Base-by-base conservation (phyloP, 2,113 vertebrate species). In the Dasyprocta punctata region DNA sequence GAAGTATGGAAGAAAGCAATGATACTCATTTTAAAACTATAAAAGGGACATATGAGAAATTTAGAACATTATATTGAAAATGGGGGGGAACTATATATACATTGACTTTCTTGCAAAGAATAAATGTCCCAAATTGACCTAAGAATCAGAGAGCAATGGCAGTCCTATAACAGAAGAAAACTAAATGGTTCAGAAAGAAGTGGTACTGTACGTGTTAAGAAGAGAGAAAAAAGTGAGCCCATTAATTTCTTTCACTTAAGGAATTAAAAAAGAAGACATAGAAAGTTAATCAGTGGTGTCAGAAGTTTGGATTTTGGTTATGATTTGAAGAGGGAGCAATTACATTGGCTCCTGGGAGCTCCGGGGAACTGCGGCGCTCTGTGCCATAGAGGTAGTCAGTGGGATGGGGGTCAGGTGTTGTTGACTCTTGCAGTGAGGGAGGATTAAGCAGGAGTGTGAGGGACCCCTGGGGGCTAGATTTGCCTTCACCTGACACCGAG, bases 31-130 rank as follows among this genome's bases (percentile, higher is more conserved):
- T 52, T 16, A 60, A 80, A 86, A 47, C 33, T 19, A 28, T 85
- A 33, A 77, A 90, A 47, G 67, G 47, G 52, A 81, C 47, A 52
- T 52, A 52, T 26, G 13, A 61, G 13, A 92, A 80, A 71, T 52
- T 44, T 86, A 78, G 52, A 61, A 52, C 10, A 80, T 22, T n/a
- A 28, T 71, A 44, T 80, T 36, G 7, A 78, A 86, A 95, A 52
- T 49, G 6, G 20, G 33, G 36, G 30, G 14, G 26, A 82, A 83
- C 54, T 54, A 54, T 54, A 52, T 52, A 54, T 54, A 54, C 7
- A 52, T 63, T 63, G 26, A 83, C 33, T 75, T 73, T 83, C 77
- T 63, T 52, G 33, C 56, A 56, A 90, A 90, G 14, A 90, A 44
- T 47, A 77, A 56, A 65, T 47, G 47, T 20, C 11, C 16, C 7